Base-by-base conservation (phyloP, 1,140 invertebrate species). In the Thrips palmi region DNA sequence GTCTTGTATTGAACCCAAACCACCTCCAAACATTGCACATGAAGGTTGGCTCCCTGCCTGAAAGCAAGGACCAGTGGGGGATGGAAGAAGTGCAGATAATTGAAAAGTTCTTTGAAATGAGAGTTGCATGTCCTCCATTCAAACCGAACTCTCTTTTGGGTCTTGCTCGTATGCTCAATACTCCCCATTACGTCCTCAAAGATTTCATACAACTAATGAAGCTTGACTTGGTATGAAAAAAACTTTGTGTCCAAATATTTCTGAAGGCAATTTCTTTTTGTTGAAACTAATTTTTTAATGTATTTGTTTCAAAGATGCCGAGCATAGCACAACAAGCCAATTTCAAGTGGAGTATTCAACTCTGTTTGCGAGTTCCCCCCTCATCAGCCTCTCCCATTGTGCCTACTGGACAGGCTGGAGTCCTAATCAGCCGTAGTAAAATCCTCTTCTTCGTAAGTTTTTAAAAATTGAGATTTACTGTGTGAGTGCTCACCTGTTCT, bases 151-250 rank as follows among this genome's bases (percentile, higher is more conserved):
- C 82, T 2, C 60, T 94, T 41, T 71, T 71, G 45, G 80, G 83
- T 11, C 91, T 92, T 59, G 72, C 73, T 36, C 70, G 72, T 32
- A 71, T 88, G 52, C 61, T 93, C 36, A 81, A 43, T 29, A 43
- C 45, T 15, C 84, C 85, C 7, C 68, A 70, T 4, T 75, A 79
- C 46, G 80, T 92, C 14, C 67, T 94, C 3, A 86, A 87, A 52
- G 86, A 94, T 56, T 86, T 91, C 50, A 72, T 94, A 40, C 75
- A 86, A 58, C 80, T 91, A 38, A 86, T 89, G 71, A 70, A 74
- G 44, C 52, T 87, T 14, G 84, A 91, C 51, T 50, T 89, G 49
- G 65, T 68, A 52, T 53, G 52, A 47, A 35, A 15, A 27, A 10
- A 10, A 27, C 25, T 27, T 27, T 10, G 10, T 27, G 10, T 27